Base-by-base conservation (phyloP, 2,888 invertebrate species). In the Adela reaumurella region DNA sequence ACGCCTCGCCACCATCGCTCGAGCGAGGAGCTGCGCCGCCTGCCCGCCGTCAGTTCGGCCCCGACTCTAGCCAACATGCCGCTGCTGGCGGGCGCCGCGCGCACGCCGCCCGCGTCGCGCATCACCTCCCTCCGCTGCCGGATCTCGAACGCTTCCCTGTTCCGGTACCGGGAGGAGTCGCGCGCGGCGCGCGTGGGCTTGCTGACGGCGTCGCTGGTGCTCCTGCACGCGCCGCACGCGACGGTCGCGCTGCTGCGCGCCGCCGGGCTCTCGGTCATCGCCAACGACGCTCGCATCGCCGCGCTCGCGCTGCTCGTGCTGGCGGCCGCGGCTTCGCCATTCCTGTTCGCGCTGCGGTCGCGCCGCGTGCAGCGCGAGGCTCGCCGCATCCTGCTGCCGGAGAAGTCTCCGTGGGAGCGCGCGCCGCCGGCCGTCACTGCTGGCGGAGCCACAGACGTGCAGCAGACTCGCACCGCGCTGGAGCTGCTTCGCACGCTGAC, bases 91-190 rank as follows among this genome's bases (percentile, higher is more conserved):
- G 68, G 63, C 51, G 71, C 62, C 52, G 65, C 60, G 46, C 67
- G 69, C 14, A 65, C 74, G n/a, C 65, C 84, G 50, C 76, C 82
- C 51, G 77, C 81, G 48, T 86, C 85, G 52, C 83, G 86, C 63
- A 89, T 92, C 60, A 88, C 86, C 52, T 87, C 87, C 48, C 73
- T 92, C 55, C 84, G 89, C 50, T 87, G 90, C 65, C 83, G 91
- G 48, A 88, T 94, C 54, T 90, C 92, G 53, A 92, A 92, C 63
- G 91, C 91, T 24, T 90, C 90, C 45, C 80, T 91, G 53, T 92
- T 92, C 70, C 83, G 88, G 61, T 92, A 93, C 64, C 82, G 92
- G 48, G 94, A 94, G 64, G 94, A 94, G 72, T 90, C 92, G 56
- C 84, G 93, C 55, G 92, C 94, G 2, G 94, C 93, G 8, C 87